Conservation (phyloP, 1,140 invertebrate genomes). For the Leptopilina clavipes region DNA sequence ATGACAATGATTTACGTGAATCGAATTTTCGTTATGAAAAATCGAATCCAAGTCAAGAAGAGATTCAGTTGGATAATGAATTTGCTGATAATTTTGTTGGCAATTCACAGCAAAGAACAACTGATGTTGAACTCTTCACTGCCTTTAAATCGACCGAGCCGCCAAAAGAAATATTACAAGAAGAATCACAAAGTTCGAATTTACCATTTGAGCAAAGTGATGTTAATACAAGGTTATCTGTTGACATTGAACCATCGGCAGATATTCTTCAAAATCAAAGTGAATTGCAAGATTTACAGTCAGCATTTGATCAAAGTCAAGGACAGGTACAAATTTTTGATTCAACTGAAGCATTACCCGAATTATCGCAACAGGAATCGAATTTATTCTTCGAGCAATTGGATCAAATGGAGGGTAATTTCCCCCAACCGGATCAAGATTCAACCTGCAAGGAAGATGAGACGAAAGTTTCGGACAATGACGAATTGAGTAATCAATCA, state of each 20-base stretch:
- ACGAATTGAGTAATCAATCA: neutral
- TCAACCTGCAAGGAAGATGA: neutral
- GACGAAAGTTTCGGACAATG: neutral
- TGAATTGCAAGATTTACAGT: neutral
- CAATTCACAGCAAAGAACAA: neutral
- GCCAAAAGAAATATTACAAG: neutral
- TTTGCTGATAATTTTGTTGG: neutral
- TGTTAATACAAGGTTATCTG: neutral
- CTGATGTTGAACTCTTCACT: neutral
- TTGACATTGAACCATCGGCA: neutral
- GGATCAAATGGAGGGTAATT: slow-evolving; percentile 4
- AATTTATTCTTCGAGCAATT: slow-evolving; percentile 4
- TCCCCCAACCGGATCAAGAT: slow-evolving; percentile 4
- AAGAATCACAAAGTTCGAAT: neutral
- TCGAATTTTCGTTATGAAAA: neutral
- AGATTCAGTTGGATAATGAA: neutral
- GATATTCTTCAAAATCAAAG: neutral
- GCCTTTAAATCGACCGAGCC: neutral
- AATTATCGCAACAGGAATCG: slow-evolving; percentile 2
- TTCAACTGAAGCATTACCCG: slow-evolving; percentile 5
- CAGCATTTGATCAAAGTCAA: neutral
- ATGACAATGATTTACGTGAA: neutral
- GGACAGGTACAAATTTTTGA: slow-evolving; percentile 4
- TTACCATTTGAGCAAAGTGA: neutral
- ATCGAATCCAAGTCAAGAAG: neutral